Conservation (phyloP, 2,888 invertebrate species). For the Dasysyrphus tricinctus region DNA sequence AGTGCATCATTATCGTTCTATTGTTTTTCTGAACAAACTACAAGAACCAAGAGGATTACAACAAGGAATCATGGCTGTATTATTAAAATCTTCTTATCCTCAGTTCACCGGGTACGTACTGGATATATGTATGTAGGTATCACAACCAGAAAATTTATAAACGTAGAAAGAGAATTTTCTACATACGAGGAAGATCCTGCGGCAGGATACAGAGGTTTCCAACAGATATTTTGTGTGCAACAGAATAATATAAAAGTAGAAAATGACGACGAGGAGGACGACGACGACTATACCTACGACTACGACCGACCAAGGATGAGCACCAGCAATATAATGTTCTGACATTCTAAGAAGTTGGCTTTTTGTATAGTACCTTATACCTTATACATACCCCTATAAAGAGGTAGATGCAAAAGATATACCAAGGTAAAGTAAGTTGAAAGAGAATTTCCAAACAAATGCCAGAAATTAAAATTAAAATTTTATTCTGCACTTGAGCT, state of each 20-base stretch:
- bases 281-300: neutral
- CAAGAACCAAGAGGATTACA: conserved; percentile 48
- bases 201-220: conserved; percentile 34
- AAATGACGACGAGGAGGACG: no score
- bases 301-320: neutral
- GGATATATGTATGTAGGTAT: no score
- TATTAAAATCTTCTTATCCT: conserved; percentile 63
- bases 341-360: conserved; percentile 34
- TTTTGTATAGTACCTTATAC: neutral
- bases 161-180: neutral
- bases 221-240: conserved; percentile 60
- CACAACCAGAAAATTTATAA: conserved; percentile 14
- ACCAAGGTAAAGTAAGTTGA: conserved; percentile 35
- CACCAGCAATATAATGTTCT: conserved; percentile 17
- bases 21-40: conserved; percentile 61
- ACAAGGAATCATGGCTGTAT: conserved; percentile 51
- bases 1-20: conserved; percentile 58
- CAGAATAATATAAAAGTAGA: conserved; percentile 39
- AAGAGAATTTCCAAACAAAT: conserved; percentile 62
- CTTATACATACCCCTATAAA: neutral
- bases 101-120: conserved; percentile 26
- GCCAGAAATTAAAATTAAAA: conserved; percentile 72
- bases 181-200: conserved; percentile 25
- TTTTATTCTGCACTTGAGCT: conserved; percentile 69
- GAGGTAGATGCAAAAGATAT: no score